A percentile compares a stretch with the other conserved stretches of the same genome.
Conservation (phyloP, 2,113 vertebrate species). For the Mobula birostris region DNA sequence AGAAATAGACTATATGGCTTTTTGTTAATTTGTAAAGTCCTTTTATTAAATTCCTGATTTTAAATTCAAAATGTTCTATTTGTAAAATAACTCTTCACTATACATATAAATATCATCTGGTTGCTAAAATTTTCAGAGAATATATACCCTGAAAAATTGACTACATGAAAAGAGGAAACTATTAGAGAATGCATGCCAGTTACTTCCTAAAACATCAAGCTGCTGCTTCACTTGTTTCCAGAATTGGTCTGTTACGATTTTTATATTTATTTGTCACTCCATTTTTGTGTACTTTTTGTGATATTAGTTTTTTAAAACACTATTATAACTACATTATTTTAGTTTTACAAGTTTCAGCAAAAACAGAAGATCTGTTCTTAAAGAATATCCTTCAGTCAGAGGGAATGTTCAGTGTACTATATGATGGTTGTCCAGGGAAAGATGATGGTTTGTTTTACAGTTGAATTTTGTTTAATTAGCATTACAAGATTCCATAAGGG, state of each 20-base stretch:
- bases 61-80: conserved; percentile 27
- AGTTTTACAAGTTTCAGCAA: not conserved
- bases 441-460: not conserved
- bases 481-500: not conserved
- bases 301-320: conserved; percentile 28
- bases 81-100: conserved; percentile 27
- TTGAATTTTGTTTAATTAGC: conserved; percentile 30
- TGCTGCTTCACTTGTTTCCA: not conserved
- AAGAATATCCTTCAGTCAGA: conserved; percentile 8
- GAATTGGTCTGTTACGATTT: conserved; percentile 24
- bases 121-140: conserved; percentile 48
- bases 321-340: conserved; percentile 25
- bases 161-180: conserved; percentile 13
- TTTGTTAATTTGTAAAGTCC: conserved; percentile 27
- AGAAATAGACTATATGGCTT: not conserved
- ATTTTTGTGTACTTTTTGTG: not conserved
- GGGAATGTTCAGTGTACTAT: not conserved
- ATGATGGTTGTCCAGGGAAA: conserved; percentile 9
- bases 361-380: conserved; percentile 3
- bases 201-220: not conserved
- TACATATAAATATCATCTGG: conserved; percentile 29
- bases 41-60: conserved; percentile 33
- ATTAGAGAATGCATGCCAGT: not conserved
- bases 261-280: conserved; percentile 27
- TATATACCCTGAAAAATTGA: conserved; percentile 37